phyloP scores from a whole-genome alignment of 2,113 vertebrate genomes.

The Chionomys nivalis region DNA sequence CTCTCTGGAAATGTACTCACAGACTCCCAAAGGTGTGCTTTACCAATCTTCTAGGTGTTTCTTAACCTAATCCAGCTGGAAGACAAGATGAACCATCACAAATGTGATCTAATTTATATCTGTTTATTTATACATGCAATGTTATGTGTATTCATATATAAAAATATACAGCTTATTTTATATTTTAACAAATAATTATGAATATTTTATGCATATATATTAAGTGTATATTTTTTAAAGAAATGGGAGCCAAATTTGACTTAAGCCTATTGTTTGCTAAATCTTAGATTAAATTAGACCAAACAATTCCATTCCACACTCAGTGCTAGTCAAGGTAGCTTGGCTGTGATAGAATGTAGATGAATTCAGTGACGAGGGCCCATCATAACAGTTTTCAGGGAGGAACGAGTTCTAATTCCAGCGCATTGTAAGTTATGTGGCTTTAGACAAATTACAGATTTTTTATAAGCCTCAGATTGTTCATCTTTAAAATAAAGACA shows the following conservation, averaged over 20 bases:
- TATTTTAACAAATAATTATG: neutral
- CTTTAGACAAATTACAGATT: neutral
- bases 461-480: neutral
- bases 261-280: neutral
- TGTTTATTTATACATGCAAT: neutral
- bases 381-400: neutral
- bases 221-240: neutral
- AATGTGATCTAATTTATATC: neutral
- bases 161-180: neutral
- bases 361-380: neutral
- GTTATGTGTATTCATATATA: too few relatives aligned
- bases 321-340: neutral
- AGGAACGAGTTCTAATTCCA: neutral
- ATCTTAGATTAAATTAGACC: neutral
- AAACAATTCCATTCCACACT: neutral
- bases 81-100: neutral
- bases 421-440: neutral
- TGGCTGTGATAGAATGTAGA: too few relatives aligned
- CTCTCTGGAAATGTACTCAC: too few relatives aligned
- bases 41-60: neutral
- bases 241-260: neutral
- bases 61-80: neutral
- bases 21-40: neutral
- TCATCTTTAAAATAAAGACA: slow-evolving; percentile 8
- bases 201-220: neutral